Evolutionary conservation across 2,888 invertebrate genomes (phyloP), one percentile per base, ranked within the genome.

Genomic region (Idaea aversata): DNA sequence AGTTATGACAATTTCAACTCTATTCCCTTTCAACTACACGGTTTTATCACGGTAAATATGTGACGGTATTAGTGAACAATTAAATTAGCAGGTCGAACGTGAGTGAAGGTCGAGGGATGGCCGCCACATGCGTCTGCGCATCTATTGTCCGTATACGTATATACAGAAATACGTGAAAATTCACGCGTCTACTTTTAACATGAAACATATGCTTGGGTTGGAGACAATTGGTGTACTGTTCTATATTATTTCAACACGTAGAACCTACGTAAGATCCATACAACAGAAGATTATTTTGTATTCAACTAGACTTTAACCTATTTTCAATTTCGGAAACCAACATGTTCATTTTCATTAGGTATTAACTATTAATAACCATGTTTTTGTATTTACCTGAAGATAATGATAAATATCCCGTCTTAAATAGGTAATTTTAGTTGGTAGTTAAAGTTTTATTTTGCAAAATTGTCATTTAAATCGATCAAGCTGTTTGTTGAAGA

Each of bases 21-120:
- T 63, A 63, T 16, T 5, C 5, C 36, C 1, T 15, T n/a, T 4
- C 13, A 4, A 36, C n/a, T 59, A 63, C 25, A 63, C 36, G 15
- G 34, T 35, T 15, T 2, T 57, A 7, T 6, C 34, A 15, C 35
- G 65, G 68, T 65, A 64, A 58, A 34, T 36, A 57, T 61, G 3
- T 35, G 64, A 13, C 47, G 47, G 47, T 47, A 13, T 47, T 47
- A 47, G 47, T 10, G 47, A 70, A 85, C 84, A 86, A 85, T 85
- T 83, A 81, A 81, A 84, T 84, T 79, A 74, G 79, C 75, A 77
- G 81, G 80, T 77, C 75, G 73, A 77, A 82, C 80, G 81, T 80
- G 81, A 70, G 76, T 68, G 73, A 69, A 70, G 76, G 75, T 75
- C 71, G 72, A 61, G 78, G 80, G 77, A 74, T 85, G 86, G 79